A percentile compares a stretch with the other conserved stretches of the same genome.
phyloP scores from a whole-genome alignment of 2,113 vertebrate genomes.

The Scytalopus superciliaris region DNA sequence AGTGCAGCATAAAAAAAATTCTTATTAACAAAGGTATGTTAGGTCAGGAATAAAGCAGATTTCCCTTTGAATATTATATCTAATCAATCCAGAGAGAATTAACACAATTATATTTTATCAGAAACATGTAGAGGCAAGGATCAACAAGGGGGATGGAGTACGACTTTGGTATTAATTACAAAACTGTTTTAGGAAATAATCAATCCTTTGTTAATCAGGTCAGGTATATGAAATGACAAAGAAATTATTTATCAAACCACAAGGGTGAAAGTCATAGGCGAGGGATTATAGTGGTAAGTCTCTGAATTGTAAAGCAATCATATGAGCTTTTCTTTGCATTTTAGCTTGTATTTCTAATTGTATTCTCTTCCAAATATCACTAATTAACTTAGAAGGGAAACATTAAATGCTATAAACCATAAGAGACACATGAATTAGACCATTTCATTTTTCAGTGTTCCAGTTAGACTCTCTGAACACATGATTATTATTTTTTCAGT shows the following conservation, averaged over 20 bases:
- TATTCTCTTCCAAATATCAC: not conserved
- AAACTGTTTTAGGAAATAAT: conserved; percentile 71
- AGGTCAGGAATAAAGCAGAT: conserved; percentile 71
- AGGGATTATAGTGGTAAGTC: not conserved
- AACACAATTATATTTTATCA: conserved; percentile 75
- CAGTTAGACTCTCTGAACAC: not conserved
- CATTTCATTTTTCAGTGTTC: not conserved
- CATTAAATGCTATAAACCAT: not conserved
- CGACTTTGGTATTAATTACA: conserved; percentile 63
- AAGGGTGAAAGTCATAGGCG: not conserved
- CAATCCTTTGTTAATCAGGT: conserved; percentile 54
- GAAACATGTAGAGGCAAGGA: conserved; percentile 58
- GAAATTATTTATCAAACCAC: conserved; percentile 58
- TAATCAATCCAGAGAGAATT: conserved; percentile 72
- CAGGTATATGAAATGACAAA: conserved; percentile 48
- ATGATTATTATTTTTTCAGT: not conserved
- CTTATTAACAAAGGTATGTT: conserved; percentile 68
- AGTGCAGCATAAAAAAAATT: conserved; percentile 59
- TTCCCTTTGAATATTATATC: conserved; percentile 64
- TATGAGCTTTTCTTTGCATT: not conserved
- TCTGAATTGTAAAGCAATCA: conserved; percentile 21
- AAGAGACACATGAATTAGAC: not conserved
- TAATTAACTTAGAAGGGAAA: conserved; percentile 37
- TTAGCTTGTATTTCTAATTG: not conserved
- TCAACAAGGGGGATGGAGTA: conserved; percentile 34